Base-by-base conservation (phyloP, 30 jellyfish, hydroid and myxozoan species). In the Clytia hemisphaerica region DNA sequence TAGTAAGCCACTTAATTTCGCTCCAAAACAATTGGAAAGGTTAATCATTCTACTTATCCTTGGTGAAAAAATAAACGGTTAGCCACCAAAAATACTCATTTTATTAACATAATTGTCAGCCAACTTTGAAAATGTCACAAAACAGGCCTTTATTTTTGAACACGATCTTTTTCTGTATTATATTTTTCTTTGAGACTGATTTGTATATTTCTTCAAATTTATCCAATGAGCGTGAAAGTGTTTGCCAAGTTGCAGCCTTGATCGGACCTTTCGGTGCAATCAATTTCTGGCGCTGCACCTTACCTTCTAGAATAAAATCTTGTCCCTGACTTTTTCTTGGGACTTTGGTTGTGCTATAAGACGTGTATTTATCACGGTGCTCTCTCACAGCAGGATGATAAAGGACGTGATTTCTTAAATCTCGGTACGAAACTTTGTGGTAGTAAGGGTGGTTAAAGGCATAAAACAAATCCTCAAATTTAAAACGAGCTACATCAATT, bases 221-320 rank as follows among this genome's bases (percentile, higher is more conserved):
- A 55, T 55, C 69, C 51, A 55, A 55, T 19, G 42, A 55, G 14
- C 69, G 24, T 19, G 69, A 24, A 4, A 55, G 15, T 24, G 40
- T 55, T 55, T 55, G 36, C 69, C 54, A 55, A 0, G 1, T 1
- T 3, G 70, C 30, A 22, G 57, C 0, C 44, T 57, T 2, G 16
- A 57, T 31, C 0, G 51, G 1, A 0, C 70, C 70, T n/a, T 57
- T 1, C 2, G 70, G 70, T 0, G 70, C 70, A 1, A 57, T 57
- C 35, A 57, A 5, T 57, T 57, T 57, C 16, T 57, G 70, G 0
- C 53, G 0, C 30, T 57, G 29, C 0, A 57, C 6, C 0, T 57
- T 57, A 10, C 44, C 44, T 2, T 57, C 70, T 1, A 57, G 2
- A 21, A 57, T 26, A 2, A 57, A 57, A 57, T 57, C 70, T 0